These are phyloP conservation scores for Cephus sareptanus DNA, from an alignment of 2,888 invertebrate genomes.

Conservation along the genomic window DNA sequence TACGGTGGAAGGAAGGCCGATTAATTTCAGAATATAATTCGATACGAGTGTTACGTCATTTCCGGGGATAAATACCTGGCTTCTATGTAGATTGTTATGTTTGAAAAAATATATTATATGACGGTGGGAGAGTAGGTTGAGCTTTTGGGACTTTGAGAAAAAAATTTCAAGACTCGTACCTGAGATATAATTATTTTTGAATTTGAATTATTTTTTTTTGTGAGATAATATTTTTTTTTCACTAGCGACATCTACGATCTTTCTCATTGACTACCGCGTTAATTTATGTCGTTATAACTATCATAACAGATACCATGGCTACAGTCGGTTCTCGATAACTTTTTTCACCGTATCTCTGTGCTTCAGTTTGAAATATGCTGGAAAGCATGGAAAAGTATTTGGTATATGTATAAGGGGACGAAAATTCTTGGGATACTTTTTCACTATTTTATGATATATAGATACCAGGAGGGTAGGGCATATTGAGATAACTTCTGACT, in stretches of 20 bases:
- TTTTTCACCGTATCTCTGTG: neutral
- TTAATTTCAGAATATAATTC: neutral
- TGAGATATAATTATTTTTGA: too few species aligned
- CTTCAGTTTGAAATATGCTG: neutral
- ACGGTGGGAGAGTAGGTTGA: neutral
- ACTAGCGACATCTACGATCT: too few species aligned
- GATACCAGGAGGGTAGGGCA: neutral
- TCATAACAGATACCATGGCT: neutral
- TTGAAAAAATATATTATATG: neutral
- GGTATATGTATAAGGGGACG: neutral
- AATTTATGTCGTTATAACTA: neutral
- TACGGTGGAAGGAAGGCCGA: neutral
- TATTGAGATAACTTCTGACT: neutral
- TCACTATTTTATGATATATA: neutral
- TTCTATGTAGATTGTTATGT: neutral
- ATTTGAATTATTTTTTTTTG: too few species aligned
- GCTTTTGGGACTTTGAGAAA: neutral
- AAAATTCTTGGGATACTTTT: neutral
- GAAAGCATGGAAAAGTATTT: neutral
- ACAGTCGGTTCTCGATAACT: neutral
- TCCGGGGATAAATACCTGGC: neutral
- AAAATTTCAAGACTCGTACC: too few species aligned
- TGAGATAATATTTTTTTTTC: too few species aligned
- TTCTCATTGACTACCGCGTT: neutral
- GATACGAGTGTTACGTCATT: neutral